phyloP scores from a whole-genome alignment of 2,113 vertebrate species.

The Helogale parvula region DNA sequence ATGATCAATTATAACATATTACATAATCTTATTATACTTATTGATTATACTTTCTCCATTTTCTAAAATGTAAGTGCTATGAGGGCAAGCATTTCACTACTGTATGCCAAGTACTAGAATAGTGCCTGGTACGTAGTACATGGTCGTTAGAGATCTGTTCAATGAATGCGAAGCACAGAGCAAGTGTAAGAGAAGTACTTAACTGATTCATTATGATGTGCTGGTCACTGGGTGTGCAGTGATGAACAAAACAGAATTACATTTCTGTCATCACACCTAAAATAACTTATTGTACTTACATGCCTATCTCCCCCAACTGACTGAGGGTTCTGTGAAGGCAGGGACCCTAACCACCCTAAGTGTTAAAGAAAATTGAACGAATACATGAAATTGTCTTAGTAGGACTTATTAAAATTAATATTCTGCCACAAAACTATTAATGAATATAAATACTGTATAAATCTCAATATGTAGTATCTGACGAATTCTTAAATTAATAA shows the following conservation, averaged over 20 bases:
- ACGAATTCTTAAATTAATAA: conserved; percentile 37
- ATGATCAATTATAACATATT: neutral
- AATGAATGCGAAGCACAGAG: neutral
- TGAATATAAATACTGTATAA: neutral
- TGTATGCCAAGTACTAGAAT: neutral
- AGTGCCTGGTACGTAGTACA: neutral
- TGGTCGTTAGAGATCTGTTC: neutral
- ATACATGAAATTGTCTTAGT: neutral
- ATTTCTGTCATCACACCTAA: conserved; percentile 44
- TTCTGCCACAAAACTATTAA: neutral
- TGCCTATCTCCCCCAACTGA: neutral
- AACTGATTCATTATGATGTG: neutral
- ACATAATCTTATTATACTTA: neutral
- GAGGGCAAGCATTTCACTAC: neutral
- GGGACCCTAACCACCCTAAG: neutral
- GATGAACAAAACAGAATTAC: conserved; percentile 11
- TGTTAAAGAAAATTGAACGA: neutral
- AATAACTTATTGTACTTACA: neutral
- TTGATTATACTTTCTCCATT: neutral
- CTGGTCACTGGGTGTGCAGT: neutral
- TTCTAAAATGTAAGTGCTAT: neutral
- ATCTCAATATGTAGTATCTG: neutral
- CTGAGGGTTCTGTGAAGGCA: neutral
- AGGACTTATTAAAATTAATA: conserved; percentile 43
- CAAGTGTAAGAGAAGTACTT: conserved; percentile 30